These are phyloP conservation scores for Dryococelus australis DNA, from an alignment of 2,888 invertebrate genomes.

Conservation along the genomic window DNA sequence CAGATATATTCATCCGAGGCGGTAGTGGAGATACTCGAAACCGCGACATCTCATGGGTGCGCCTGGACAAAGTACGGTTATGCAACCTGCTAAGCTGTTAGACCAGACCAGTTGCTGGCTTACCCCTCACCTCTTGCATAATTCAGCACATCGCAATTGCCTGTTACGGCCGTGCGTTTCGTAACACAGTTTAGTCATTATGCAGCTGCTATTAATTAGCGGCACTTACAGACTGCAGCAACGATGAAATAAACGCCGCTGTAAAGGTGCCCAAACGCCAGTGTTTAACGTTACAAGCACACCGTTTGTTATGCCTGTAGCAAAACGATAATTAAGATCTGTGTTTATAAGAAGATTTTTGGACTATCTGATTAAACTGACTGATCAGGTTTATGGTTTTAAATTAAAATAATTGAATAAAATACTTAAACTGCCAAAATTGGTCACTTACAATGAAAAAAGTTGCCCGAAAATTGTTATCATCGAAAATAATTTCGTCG, in stretches of 20 bases:
- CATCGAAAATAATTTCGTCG: no score
- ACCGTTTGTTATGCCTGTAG: no score
- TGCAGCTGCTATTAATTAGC: neutral
- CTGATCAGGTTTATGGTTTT: no score
- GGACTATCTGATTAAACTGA: no score
- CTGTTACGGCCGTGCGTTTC: neutral
- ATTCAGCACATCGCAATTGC: neutral
- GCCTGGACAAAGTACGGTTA: neutral
- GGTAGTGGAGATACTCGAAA: no score
- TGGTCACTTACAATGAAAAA: no score
- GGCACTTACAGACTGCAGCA: neutral
- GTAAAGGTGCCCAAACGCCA: neutral
- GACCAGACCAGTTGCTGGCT: neutral
- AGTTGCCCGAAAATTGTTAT: no score
- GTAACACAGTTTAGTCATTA: neutral
- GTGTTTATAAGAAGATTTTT: no score
- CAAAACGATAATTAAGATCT: no score
- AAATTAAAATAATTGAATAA: no score
- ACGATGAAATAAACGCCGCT: neutral
- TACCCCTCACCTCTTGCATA: neutral
- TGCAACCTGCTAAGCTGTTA: neutral
- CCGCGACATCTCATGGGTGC: neutral
- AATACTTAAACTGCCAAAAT: no score
- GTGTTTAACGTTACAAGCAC: neutral
- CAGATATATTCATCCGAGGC: no score